Evolutionary conservation across 2,797 vertebrate genomes (phyloP).

Genomic region (Eulemur mongoz): DNA sequence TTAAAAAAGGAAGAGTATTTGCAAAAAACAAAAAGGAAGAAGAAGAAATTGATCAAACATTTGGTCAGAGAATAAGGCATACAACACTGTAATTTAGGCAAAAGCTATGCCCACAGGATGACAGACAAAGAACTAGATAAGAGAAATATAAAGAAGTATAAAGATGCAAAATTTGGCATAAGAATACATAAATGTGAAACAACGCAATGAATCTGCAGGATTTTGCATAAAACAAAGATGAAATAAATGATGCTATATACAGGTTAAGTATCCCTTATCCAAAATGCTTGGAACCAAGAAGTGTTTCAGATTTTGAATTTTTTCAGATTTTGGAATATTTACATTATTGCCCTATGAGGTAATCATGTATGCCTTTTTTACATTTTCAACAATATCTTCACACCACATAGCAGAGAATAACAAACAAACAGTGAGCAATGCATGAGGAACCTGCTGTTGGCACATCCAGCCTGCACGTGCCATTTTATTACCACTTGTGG

Average conservation of each 20-base stretch:
- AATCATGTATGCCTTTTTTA: not conserved
- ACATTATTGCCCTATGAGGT: not conserved
- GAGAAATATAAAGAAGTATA: not conserved
- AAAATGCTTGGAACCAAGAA: not conserved
- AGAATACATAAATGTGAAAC: not conserved
- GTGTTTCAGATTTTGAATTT: not conserved
- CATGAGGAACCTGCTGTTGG: not conserved
- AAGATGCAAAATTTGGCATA: not conserved
- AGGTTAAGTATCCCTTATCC: no score
- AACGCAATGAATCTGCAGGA: not conserved
- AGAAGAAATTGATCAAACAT: conserved; percentile 11
- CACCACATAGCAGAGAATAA: not conserved
- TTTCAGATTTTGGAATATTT: not conserved
- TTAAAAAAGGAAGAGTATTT: not conserved
- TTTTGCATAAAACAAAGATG: not conserved
- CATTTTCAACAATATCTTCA: not conserved
- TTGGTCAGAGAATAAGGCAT: not conserved
- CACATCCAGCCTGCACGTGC: not conserved
- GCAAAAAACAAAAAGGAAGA: not conserved
- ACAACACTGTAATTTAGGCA: not conserved
- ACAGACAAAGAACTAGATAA: not conserved
- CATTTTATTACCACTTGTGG: not conserved
- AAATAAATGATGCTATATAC: not conserved
- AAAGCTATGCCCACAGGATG: not conserved
- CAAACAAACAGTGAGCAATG: not conserved